A percentile compares a stretch with the other conserved stretches of the same genome.
phyloP scores from a whole-genome alignment of 1,140 invertebrate species.

The Hycleus phaleratus region DNA sequence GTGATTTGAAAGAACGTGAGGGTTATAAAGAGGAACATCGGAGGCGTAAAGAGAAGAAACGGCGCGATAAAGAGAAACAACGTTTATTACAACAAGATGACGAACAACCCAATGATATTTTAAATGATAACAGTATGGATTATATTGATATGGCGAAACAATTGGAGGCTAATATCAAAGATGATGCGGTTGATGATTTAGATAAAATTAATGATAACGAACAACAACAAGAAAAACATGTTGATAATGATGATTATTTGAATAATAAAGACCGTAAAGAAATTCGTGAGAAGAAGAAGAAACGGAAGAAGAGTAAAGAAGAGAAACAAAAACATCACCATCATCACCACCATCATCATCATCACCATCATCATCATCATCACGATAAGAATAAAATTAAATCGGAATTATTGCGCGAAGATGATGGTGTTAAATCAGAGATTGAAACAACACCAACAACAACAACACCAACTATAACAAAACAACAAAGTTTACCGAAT shows the following conservation, averaged over 20 bases:
- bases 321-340: constrained; percentile 63
- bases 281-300: constrained; percentile 70
- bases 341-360: constrained; percentile 47
- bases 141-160: constrained; percentile 70
- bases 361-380: constrained; percentile 37
- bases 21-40: constrained; percentile 46
- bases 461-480: neutral
- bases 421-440: neutral
- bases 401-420: constrained; percentile 21
- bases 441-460: constrained; percentile 3
- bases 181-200: constrained; percentile 45
- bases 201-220: constrained; percentile 25
- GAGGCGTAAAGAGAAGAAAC: constrained; percentile 62
- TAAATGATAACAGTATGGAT: constrained; percentile 72
- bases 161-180: constrained; percentile 68
- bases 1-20: constrained; percentile 37
- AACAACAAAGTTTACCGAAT: constrained; percentile 32
- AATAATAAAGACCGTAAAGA: constrained; percentile 46
- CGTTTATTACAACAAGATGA: constrained; percentile 27
- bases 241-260: constrained; percentile 28
- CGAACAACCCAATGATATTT: constrained; percentile 38
- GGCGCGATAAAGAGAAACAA: constrained; percentile 49
- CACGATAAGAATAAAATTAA: constrained; percentile 38
- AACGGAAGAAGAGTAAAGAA: constrained; percentile 73
- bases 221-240: neutral